phyloP scores from a whole-genome alignment of 2,113 vertebrate genomes.

The Stigmatopora nigra region DNA sequence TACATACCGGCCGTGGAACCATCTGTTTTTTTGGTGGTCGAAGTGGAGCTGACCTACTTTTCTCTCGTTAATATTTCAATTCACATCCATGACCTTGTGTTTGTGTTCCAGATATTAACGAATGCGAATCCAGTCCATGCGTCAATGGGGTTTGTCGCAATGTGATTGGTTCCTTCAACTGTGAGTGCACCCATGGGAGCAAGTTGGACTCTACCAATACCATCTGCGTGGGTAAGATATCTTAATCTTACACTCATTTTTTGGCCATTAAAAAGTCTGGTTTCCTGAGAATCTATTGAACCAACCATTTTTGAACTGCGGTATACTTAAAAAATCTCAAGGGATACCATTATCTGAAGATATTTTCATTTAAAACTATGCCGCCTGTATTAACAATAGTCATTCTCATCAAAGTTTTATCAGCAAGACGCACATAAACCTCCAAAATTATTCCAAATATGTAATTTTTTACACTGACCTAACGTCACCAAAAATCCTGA shows the following conservation, averaged over 20 bases:
- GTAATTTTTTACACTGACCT: no score
- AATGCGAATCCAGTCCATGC: slow-evolving; percentile 84
- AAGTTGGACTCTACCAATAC: slow-evolving; percentile 84
- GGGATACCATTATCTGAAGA: no score
- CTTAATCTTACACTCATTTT: background rate
- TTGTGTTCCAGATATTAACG: slow-evolving; percentile 78
- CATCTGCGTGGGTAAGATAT: slow-evolving; percentile 83
- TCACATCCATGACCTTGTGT: slow-evolving; percentile 18
- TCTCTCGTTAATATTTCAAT: slow-evolving; percentile 27
- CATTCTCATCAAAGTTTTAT: no score
- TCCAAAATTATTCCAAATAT: no score
- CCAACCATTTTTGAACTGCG: no score
- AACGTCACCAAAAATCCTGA: no score
- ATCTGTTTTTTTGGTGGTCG: slow-evolving; percentile 12
- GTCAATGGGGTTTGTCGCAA: slow-evolving; percentile 85
- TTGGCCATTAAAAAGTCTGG: background rate
- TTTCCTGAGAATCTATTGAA: no score
- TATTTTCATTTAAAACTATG: no score
- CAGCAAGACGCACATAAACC: no score
- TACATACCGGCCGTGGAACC: background rate
- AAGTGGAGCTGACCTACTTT: slow-evolving; percentile 20
- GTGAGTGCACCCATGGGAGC: slow-evolving; percentile 85
- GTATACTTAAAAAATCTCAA: no score
- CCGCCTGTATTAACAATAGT: no score
- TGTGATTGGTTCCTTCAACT: slow-evolving; percentile 82